Evolutionary conservation across 2,888 invertebrate species (phyloP).

Genomic region (Stramonita haemastoma): DNA sequence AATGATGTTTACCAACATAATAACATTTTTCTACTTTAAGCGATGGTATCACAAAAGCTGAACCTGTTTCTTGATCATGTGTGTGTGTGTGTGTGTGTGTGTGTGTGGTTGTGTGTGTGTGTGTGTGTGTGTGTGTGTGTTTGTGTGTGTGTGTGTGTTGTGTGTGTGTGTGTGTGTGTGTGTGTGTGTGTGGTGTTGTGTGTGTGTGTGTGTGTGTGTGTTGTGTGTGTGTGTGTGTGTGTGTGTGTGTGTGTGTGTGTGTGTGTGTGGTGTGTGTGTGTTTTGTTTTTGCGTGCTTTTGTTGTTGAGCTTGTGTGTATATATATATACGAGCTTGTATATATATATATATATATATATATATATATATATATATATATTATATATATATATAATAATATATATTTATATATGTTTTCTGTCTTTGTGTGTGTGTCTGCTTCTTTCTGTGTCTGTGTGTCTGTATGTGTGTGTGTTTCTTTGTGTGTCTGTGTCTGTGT

Average conservation of each 20-base stretch:
- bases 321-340: not conserved
- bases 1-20: no score
- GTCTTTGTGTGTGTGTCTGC: not conserved
- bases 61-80: no score
- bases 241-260: not conserved
- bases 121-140: no score
- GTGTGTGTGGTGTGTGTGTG: not conserved
- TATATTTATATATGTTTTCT: not conserved
- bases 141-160: no score
- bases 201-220: constrained; percentile 9
- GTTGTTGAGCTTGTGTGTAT: not conserved
- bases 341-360: not conserved
- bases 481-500: not conserved
- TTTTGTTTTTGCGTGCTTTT: not conserved
- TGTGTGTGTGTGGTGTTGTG: not conserved
- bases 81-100: no score
- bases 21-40: no score
- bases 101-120: no score
- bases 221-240: not conserved
- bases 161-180: no score
- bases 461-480: not conserved
- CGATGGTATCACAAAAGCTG: no score
- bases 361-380: not conserved
- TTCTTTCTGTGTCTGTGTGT: not conserved
- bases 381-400: not conserved